Conservation (phyloP, 1,140 invertebrate genomes). For the Triops longicaudatus region DNA sequence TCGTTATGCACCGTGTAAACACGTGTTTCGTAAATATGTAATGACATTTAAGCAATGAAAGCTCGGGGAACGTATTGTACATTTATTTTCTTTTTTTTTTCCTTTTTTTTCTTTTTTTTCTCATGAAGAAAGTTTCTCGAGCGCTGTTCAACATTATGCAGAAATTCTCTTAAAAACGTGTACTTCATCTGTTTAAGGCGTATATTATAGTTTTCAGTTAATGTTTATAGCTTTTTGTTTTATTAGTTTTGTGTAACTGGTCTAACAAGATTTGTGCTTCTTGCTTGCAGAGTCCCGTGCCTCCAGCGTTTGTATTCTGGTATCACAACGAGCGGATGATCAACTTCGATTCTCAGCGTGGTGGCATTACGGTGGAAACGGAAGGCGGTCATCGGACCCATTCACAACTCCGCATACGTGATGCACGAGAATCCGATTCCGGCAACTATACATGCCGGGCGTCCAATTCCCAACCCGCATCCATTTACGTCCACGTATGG, state of each 20-base stretch:
- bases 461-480: constrained; percentile 42
- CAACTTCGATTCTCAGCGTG: constrained; percentile 76
- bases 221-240: no score
- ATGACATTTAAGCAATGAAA: no score
- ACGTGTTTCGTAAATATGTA: no score
- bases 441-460: constrained; percentile 43
- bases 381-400: constrained; percentile 72
- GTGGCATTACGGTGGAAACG: constrained; percentile 75
- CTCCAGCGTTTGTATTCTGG: constrained; percentile 83
- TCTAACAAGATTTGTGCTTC: background rate
- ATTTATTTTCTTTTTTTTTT: no score
- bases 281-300: constrained; percentile 66
- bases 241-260: background rate
- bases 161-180: no score
- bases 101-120: no score
- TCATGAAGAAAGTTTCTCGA: no score
- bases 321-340: constrained; percentile 87
- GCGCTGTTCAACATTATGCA: no score
- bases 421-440: constrained; percentile 43
- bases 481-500: constrained; percentile 41
- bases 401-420: constrained; percentile 45
- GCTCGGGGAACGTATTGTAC: no score
- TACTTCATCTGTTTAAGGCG: background rate
- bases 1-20: no score
- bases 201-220: background rate